Evolutionary conservation across 2,888 invertebrate genomes (phyloP), one percentile per base, ranked within the genome.

Genomic region (Eristalinus aeneus): DNA sequence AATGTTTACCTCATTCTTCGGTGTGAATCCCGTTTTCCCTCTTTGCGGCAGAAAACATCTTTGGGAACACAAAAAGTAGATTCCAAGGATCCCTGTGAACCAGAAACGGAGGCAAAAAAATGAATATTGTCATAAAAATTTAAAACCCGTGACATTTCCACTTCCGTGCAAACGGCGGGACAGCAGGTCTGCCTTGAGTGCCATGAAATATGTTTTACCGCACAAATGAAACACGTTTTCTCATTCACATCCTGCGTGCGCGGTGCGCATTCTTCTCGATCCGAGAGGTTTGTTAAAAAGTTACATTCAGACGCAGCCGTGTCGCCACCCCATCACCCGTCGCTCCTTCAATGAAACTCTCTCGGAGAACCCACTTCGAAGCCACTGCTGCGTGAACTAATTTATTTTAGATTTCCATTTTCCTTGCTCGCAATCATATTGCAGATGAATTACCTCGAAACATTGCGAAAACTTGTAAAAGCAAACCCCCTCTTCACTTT

Each of bases 121-220:
- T 34, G 69, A 56, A 67, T 75, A 80, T 75, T 80, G 75, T 63
- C 76, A 72, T 76, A 76, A 85, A 80, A 76, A 58, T 85, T 85
- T 72, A 80, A 76, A 72, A 32, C 56, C 80, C 75, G 39, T 80
- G 84, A 75, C 72, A 85, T 75, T 85, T 85, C 80, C 68, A 72
- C 80, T 80, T 76, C 64, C 71, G 12, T 10, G 27, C 27, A 27
- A 27, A 39, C 31, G 39, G 63, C 65, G 61, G 53, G 16, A 53
- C 22, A 23, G 56, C 9, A 39, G 36, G 12, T 39, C 56, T 20
- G 31, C 65, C 61, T 60, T 76, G 36, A 32, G 22, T 76, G 60
- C 60, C 54, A 31, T 68, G 31, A 64, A 73, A 63, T 76, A 76
- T 76, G 72, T 54, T 67, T 67, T 46, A 61, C 67, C 53, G 27